phyloP scores from a whole-genome alignment of 1,140 invertebrate genomes.

The Apis florea region DNA sequence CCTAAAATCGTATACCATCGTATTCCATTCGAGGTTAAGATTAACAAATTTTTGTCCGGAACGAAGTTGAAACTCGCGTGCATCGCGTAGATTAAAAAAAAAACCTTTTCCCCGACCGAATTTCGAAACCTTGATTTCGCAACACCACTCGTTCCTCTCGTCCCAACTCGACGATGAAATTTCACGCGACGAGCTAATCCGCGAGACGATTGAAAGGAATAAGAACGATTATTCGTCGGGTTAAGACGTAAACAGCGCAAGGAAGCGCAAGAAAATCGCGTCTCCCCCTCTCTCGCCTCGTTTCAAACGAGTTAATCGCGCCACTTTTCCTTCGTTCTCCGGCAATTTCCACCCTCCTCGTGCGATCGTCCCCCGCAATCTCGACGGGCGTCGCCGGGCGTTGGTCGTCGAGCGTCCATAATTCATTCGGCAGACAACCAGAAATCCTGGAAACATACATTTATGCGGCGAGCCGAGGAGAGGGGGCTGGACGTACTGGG shows the following conservation, averaged over 20 bases:
- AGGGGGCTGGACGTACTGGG: conserved; percentile 42
- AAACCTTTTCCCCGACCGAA: neutral
- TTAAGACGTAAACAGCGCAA: conserved; percentile 36
- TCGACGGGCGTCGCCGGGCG: conserved; percentile 44
- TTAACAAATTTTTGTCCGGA: too few species aligned
- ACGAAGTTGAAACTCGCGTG: too few species aligned
- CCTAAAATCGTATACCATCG: too few species aligned
- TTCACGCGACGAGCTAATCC: conserved; percentile 7
- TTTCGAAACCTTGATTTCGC: too few species aligned
- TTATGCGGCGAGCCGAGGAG: conserved; percentile 66
- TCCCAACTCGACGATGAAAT: neutral
- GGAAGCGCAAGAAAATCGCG: neutral
- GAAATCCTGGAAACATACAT: conserved; percentile 75
- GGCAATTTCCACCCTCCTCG: conserved; percentile 45
- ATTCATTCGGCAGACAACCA: conserved; percentile 72
- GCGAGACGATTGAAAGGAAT: neutral
- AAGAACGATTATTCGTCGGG: neutral
- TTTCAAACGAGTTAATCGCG: conserved; percentile 17
- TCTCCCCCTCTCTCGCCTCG: too few species aligned
- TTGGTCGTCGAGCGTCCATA: conserved; percentile 63
- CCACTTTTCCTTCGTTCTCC: conserved; percentile 26
- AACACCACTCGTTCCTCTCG: too few species aligned
- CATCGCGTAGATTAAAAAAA: neutral
- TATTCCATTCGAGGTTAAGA: too few species aligned
- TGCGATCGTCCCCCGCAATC: conserved; percentile 27